Base-by-base conservation (phyloP, 2,797 vertebrate genomes). In the Taeniopygia guttata region DNA sequence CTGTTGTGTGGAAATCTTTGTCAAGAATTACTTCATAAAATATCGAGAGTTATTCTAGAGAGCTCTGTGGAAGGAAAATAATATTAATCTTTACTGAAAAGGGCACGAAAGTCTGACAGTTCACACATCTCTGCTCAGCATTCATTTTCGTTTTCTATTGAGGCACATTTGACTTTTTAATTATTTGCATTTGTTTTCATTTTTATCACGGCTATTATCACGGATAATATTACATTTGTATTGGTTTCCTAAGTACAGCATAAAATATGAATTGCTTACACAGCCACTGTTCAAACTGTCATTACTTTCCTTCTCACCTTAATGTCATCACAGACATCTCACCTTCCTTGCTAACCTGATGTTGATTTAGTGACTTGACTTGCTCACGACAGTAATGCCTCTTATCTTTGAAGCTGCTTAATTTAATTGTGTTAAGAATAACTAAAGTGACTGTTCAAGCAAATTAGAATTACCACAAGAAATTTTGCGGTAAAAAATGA, bases 1-100 rank as follows among this genome's bases (percentile, higher is more conserved):
- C 49, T 42, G 8, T 45, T 68, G 25, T 10, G 2, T 26, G 27
- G 27, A 86, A 81, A 78, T 78, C 34, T 76, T 18, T 74, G 13
- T 60, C 38, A 42, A 63, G 22, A 55, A 15, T 72, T 93, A 64
- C 52, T 93, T 82, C n/a, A 82, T 72, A 79, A 94, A 87, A 87
- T 49, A 82, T n/a, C 60, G 77, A 79, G 54, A 92, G 40, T 55
- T 93, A 87, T 84, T 67, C 40, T 85, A 48, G 11, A 89, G 68
- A 70, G 25, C 5, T 95, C 30, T 63, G 14, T 49, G 91, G 66
- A 97, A 92, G 94, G 51, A 96, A 94, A 96, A 78, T 62, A 70
- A 60, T 77, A 76, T 84, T 90, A 87, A 67, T 95, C 43, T 94
- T 93, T 52, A 87, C 58, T 59, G 82, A 62, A 91, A 78, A 87